These are phyloP conservation scores for Diorhabda sublineata DNA, from an alignment of 1,140 invertebrate species.

Conservation along the genomic window DNA sequence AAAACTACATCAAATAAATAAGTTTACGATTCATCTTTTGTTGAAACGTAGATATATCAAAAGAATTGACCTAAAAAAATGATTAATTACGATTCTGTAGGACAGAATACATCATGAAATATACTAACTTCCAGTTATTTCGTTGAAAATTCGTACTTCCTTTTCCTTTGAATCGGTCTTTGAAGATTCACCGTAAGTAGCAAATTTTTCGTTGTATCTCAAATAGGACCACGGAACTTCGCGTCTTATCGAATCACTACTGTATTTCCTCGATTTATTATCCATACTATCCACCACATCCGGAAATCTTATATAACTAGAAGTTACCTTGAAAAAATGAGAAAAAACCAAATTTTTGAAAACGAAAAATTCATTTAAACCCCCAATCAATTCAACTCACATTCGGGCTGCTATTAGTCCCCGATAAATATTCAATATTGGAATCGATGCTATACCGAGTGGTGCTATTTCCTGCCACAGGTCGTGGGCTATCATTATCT, in stretches of 20 bases:
- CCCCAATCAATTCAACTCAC: background rate
- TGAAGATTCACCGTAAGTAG: background rate
- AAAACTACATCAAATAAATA: background rate
- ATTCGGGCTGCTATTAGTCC: background rate
- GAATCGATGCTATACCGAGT: background rate
- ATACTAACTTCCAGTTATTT: background rate
- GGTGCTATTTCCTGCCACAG: background rate
- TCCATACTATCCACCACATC: background rate
- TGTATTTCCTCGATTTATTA: background rate
- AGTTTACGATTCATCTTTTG: background rate
- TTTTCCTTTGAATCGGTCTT: background rate
- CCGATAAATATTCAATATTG: slow-evolving; percentile 7
- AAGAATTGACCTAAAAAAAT: background rate
- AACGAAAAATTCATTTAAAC: no score
- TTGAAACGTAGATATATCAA: background rate
- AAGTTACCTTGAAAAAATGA: slow-evolving; percentile 5
- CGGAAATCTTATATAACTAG: slow-evolving; percentile 4
- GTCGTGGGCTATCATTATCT: background rate
- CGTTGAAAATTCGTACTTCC: background rate
- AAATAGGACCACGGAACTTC: slow-evolving; percentile 25
- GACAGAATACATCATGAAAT: slow-evolving; percentile 1
- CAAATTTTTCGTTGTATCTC: background rate
- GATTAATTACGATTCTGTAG: background rate
- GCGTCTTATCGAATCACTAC: slow-evolving; percentile 12
- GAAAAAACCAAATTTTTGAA: background rate